Percentiles rank a stretch among this genome's conserved stretches.
Evolutionary conservation across 2,113 vertebrate species (phyloP).

Genomic region (Lepisosteus oculatus): DNA sequence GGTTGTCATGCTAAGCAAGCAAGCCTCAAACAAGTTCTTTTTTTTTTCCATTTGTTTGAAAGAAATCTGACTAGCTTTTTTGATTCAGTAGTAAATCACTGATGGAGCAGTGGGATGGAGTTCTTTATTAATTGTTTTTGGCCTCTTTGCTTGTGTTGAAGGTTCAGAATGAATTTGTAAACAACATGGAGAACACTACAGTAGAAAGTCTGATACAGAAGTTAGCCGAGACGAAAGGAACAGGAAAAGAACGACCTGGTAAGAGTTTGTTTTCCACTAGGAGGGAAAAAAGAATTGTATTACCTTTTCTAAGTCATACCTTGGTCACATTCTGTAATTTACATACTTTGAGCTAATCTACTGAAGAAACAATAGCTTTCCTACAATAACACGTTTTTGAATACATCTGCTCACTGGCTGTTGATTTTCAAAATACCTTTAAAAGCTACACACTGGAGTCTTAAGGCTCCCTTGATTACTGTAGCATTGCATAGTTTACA

Average conservation of each 20-base stretch:
- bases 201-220: slow-evolving; percentile 90
- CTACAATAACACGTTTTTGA: background rate
- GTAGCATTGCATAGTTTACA: slow-evolving; percentile 62
- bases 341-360: background rate
- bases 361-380: background rate
- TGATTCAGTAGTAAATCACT: background rate
- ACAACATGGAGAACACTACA: slow-evolving; percentile 92
- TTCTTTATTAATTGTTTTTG: too few species aligned
- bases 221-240: slow-evolving; percentile 91
- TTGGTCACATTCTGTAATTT: background rate
- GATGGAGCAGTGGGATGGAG: too few species aligned
- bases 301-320: too few species aligned
- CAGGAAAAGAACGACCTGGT: slow-evolving; percentile 94
- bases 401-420: background rate
- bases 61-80: background rate
- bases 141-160: slow-evolving; percentile 40
- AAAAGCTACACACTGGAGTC: slow-evolving; percentile 13
- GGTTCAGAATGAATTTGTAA: slow-evolving; percentile 93
- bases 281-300: too few species aligned
- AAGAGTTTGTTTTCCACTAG: slow-evolving; percentile 33
- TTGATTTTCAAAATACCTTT: slow-evolving; percentile 10
- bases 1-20: too few species aligned
- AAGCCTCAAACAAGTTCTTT: background rate
- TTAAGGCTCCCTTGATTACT: slow-evolving; percentile 47
- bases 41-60: background rate